Percentiles rank a stretch among this genome's conserved stretches.
phyloP scores from a whole-genome alignment of 1,140 invertebrate species.

The Diorhabda carinulata region DNA sequence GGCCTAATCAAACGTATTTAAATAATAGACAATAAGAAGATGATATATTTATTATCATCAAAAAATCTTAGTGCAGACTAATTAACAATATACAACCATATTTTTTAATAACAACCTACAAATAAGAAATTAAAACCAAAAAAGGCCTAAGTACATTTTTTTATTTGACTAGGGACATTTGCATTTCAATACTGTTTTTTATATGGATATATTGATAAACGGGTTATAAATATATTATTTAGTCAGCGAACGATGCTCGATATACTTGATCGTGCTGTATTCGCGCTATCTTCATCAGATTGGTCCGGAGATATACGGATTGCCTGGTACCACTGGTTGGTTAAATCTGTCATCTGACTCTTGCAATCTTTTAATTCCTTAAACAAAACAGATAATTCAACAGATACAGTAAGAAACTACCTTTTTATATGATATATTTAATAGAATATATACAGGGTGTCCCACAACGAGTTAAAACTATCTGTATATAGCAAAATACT shows the following conservation, averaged over 20 bases:
- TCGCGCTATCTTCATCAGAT: constrained; percentile 56
- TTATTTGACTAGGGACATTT: background rate
- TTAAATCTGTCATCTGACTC: constrained; percentile 92
- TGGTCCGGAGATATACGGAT: constrained; percentile 78
- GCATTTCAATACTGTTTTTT: constrained; percentile 1
- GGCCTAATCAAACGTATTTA: too few species aligned
- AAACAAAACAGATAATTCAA: constrained; percentile 31
- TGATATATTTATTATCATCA: too few species aligned
- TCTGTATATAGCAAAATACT: too few species aligned
- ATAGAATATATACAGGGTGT: too few species aligned
- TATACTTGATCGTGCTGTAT: constrained; percentile 43
- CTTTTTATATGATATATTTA: too few species aligned
- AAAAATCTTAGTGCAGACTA: too few species aligned
- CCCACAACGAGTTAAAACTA: too few species aligned
- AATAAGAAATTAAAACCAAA: too few species aligned
- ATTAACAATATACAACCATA: too few species aligned
- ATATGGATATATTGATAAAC: constrained; percentile 7
- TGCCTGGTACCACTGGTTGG: constrained; percentile 95
- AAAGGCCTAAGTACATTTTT: background rate
- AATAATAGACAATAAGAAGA: too few species aligned
- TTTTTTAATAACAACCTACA: too few species aligned
- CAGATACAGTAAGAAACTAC: too few species aligned
- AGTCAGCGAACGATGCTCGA: constrained; percentile 47
- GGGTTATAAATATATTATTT: constrained; percentile 9
- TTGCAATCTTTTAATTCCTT: constrained; percentile 93